These are phyloP conservation scores for Dendrolimus punctatus DNA, from an alignment of 1,140 invertebrate species.

Conservation along the genomic window DNA sequence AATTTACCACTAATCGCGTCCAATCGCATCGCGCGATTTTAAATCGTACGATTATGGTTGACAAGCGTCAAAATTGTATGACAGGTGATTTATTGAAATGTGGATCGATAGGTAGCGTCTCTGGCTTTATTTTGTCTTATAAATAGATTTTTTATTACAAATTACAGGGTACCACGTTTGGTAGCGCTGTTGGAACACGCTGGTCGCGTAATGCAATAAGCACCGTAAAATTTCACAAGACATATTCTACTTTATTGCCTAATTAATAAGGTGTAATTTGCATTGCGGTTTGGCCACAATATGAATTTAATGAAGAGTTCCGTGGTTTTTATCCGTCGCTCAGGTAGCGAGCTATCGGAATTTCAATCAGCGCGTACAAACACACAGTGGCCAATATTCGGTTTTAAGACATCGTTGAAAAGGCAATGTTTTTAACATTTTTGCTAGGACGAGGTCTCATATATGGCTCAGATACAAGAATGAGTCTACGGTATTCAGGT, in stretches of 20 bases:
- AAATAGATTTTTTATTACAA: constrained; percentile 70
- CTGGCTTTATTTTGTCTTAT: constrained; percentile 64
- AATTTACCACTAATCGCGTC: constrained; percentile 40
- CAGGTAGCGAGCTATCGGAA: constrained; percentile 29
- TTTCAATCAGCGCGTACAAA: constrained; percentile 17
- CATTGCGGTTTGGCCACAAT: constrained; percentile 17
- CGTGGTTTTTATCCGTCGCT: constrained; percentile 30
- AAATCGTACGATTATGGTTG: constrained; percentile 39
- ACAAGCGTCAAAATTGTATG: constrained; percentile 62
- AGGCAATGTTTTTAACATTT: too few relatives aligned
- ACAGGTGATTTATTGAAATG: constrained; percentile 52
- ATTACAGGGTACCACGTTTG: constrained; percentile 66
- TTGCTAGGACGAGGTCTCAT: too few relatives aligned
- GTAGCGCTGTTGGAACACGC: constrained; percentile 49
- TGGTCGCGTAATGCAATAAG: constrained; percentile 30
- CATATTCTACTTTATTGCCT: constrained; percentile 44
- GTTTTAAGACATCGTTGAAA: too few relatives aligned
- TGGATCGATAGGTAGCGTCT: constrained; percentile 62
- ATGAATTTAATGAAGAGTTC: constrained; percentile 43
- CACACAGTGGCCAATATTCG: constrained; percentile 1
- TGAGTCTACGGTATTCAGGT: too few relatives aligned
- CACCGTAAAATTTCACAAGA: constrained; percentile 19
- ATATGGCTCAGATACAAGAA: too few relatives aligned
- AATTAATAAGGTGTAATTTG: constrained; percentile 45
- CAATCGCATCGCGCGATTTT: constrained; percentile 29